Evolutionary conservation across 1,140 invertebrate species (phyloP), one percentile per base, ranked within the genome.

Genomic region (Drosophila eugracilis): DNA sequence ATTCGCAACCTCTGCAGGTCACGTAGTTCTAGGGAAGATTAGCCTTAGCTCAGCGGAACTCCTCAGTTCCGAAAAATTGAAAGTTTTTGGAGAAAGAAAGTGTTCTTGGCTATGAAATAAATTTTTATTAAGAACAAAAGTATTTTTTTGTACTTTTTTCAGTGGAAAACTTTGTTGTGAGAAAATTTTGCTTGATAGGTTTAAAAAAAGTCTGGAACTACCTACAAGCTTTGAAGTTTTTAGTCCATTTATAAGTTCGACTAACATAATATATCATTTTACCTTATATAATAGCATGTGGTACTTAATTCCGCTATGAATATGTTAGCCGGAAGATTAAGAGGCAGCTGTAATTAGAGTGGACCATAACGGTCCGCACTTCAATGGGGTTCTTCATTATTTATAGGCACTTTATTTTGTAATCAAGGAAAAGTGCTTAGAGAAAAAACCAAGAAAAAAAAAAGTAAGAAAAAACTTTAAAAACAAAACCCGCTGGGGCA

Each of bases 391-490:
- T 81, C 71, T 58, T 65, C 60, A 52, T 74, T 73, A 55, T 80
- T 80, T 70, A 86, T 77, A 81, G 81, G 76, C 81, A 76, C 79
- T 86, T 80, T 69, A 39, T 44, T 73, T 69, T 73, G 60, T 52
- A 80, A 69, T 69, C 72, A 63, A 72, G 50, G 54, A 66, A 52
- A 59, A 45, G 48, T 45, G 55, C 28, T 45, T 24, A 21, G 21
- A 48, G 41, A 37, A 28, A 48, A 32, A 50, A 10, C 17, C 7
- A 48, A 59, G 59, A 41, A 37, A 14, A 17, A 66, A 58, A 60
- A 21, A n/a, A n/a, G n/a, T n/a, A n/a, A n/a, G n/a, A n/a, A n/a
- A n/a, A n/a, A n/a, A n/a, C n/a, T n/a, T n/a, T n/a, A n/a, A 63
- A 41, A 37, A 14, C 21, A 66, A 58, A 60, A 21, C 41, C 50